Conservation (phyloP, 2,113 vertebrate genomes). For the Microtus ochrogaster region DNA sequence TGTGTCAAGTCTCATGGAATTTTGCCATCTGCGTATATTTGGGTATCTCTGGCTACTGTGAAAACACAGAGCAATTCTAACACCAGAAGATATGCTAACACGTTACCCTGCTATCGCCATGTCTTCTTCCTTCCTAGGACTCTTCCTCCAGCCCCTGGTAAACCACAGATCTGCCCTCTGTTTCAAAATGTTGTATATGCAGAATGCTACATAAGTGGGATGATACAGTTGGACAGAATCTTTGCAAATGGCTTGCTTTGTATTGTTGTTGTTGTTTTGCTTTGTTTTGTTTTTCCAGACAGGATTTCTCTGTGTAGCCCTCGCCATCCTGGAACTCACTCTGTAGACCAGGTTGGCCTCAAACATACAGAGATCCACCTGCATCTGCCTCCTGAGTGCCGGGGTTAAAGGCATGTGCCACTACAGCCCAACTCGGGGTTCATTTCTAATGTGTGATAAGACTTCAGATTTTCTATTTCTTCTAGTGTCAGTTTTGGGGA, state of each 20-base stretch:
- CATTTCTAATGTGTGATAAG: not conserved
- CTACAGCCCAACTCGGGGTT: not conserved
- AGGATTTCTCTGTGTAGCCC: not conserved
- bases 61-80: not conserved
- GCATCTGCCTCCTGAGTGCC: not conserved
- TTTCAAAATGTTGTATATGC: not conserved
- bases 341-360: not conserved
- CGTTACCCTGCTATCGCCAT: not conserved
- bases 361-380: not conserved
- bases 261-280: not conserved
- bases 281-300: not conserved
- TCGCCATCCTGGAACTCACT: not conserved
- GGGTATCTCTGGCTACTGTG: no score
- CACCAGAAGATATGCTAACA: not conserved
- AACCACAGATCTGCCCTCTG: not conserved
- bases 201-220: not conserved
- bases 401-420: not conserved
- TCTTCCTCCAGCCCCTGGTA: not conserved
- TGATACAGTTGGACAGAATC: not conserved
- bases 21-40: not conserved
- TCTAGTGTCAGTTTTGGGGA: slow-evolving; percentile 39
- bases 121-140: not conserved
- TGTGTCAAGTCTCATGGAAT: no score
- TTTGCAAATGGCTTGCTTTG: not conserved
- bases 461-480: slow-evolving; percentile 50